Conservation (phyloP, 2,797 vertebrate species). For the Mormyrus proboscirostris region DNA sequence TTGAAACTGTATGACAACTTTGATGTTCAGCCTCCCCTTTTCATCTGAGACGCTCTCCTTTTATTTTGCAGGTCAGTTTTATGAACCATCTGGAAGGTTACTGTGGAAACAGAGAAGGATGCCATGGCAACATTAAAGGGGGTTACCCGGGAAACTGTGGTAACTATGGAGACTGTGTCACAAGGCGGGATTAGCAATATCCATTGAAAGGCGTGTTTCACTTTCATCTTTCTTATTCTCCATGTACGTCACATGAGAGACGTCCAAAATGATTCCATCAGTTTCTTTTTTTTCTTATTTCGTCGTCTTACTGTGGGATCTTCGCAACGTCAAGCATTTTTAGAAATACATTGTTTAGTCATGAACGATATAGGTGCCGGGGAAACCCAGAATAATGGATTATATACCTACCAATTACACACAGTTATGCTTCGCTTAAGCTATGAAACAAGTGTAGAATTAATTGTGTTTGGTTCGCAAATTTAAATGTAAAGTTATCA, state of each 20-base stretch:
- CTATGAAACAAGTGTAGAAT: not conserved
- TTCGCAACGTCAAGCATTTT: not conserved
- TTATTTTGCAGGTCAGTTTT: conserved; percentile 18
- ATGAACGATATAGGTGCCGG: not conserved
- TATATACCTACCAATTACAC: not conserved
- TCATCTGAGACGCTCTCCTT: not conserved
- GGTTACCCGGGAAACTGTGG: conserved; percentile 93
- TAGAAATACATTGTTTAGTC: not conserved
- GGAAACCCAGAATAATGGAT: not conserved
- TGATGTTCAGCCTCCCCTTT: not conserved
- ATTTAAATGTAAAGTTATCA: not conserved
- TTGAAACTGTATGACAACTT: not conserved
- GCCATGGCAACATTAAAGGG: conserved; percentile 79
- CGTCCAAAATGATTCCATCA: conserved; percentile 30
- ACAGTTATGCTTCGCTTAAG: not conserved
- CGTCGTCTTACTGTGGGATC: not conserved
- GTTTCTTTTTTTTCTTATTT: conserved; percentile 23
- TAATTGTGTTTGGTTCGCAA: not conserved
- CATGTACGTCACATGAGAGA: conserved; percentile 24
- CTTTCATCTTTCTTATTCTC: conserved; percentile 36
- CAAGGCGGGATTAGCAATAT: conserved; percentile 70
- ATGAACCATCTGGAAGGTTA: conserved; percentile 75
- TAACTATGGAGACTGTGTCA: conserved; percentile 91
- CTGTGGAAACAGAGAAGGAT: conserved; percentile 66
- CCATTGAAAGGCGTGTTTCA: conserved; percentile 64